Base-by-base conservation (phyloP, 2,113 vertebrate species). In the Xenus cinereus region DNA sequence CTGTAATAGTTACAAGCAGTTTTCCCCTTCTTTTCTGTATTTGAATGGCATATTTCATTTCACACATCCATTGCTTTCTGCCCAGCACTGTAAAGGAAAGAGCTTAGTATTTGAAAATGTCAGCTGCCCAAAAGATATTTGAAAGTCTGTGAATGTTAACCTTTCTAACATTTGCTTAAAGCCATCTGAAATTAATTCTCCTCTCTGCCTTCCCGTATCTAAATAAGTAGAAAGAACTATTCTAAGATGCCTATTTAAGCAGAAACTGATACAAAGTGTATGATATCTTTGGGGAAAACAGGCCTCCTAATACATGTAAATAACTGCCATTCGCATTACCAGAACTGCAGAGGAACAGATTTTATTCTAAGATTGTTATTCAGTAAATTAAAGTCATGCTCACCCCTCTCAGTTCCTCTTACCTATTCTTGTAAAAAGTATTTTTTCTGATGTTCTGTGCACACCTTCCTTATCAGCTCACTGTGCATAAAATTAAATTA, bases 131-230 rank as follows among this genome's bases (percentile, higher is more conserved):
- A 95, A 97, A 98, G 96, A 96, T 97, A 98, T 97, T 98, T 98
- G 89, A 93, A 96, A 97, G 71, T 94, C 89, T 95, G 72, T 78
- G 95, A 95, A 96, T 95, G 92, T 95, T 98, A 97, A 97, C 96
- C 96, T 98, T 98, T 98, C 89, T 97, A 97, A 96, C 90, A 97
- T 98, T 98, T 98, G 88, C 97, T 97, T 97, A 98, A 98, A 98
- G 93, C 92, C 91, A 94, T 96, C 88, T 94, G 93, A 97, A 98
- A 98, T 98, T 97, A 97, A 97, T 95, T 87, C 88, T 95, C 90
- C 53, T 91, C 69, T 79, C 28, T 91, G 37, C 89, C 56, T 82
- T 96, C 27, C 66, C 19, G 0, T 90, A 73, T 92, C 84, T 91
- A 93, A 95, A 95, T 63, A 84, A 84, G 57, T 79, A 91, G 77